Base-by-base conservation (phyloP, 2,888 invertebrate species). In the Psylliodes chrysocephalus region DNA sequence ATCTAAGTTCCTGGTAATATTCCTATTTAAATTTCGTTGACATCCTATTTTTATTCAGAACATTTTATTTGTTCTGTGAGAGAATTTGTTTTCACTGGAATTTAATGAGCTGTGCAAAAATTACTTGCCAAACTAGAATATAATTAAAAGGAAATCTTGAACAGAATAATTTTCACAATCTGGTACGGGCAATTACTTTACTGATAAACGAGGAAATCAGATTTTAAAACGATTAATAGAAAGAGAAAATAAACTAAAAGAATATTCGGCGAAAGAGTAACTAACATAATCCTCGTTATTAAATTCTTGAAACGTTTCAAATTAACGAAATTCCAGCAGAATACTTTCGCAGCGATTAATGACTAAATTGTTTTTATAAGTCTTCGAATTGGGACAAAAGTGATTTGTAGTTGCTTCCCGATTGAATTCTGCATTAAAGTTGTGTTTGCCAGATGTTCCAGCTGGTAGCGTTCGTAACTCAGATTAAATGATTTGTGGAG, bases 341-440 rank as follows among this genome's bases (percentile, higher is more conserved):
- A 12, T 44, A 19, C 12, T 19, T 19, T 42, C 12, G 7, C 15
- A 42, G 40, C 15, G 7, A 17, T 42, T 15, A 42, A 42, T 42
- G 8, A 12, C 1, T 14, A 38, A n/a, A 38, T 42, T 12, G 7
- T 44, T 19, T 19, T 44, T 44, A 2, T 19, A n/a, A 19, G 10
- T 10, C 19, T 44, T n/a, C 8, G 19, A 44, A 44, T 19, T 44
- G 22, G 44, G 12, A 19, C 44, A 19, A 22, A 22, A 18, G 12
- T 44, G 44, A 44, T 44, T 44, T 44, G 18, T 42, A 44, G 19
- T 19, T 44, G 19, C 10, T 44, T 44, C 19, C 44, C 44, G 18
- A 44, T 44, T 44, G 19, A 19, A 44, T 44, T 19, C 12, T 10
- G 44, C 19, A 19, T 19, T 44, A n/a, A 44, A 44, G 19, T 44